phyloP scores from a whole-genome alignment of 1,140 invertebrate species.

The Pararge aegeria region DNA sequence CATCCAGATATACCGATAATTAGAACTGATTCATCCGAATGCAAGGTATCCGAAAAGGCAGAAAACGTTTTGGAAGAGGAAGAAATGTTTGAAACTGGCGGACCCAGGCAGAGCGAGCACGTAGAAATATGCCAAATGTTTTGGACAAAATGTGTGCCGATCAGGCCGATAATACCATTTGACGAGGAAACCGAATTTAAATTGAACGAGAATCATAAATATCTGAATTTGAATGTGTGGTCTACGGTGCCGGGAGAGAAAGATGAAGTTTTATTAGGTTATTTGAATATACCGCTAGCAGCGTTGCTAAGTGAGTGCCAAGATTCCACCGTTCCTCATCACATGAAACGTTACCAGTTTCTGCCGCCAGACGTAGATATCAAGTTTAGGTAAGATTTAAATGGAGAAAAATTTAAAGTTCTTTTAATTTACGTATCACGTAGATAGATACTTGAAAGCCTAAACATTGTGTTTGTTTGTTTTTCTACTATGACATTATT shows the following conservation, averaged over 20 bases:
- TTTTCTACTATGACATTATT: too few relatives aligned
- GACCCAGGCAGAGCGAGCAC: constrained; percentile 66
- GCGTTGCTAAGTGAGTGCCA: constrained; percentile 89
- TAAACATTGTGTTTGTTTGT: too few relatives aligned
- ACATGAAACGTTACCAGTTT: constrained; percentile 87
- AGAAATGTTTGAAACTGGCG: constrained; percentile 62
- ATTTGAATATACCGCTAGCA: constrained; percentile 89
- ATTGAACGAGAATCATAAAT: constrained; percentile 85
- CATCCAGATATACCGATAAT: constrained; percentile 70
- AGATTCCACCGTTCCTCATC: constrained; percentile 89
- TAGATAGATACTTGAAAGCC: too few relatives aligned
- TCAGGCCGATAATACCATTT: constrained; percentile 83
- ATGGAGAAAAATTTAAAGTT: neutral
- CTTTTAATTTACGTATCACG: too few relatives aligned
- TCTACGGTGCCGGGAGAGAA: constrained; percentile 80
- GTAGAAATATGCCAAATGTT: constrained; percentile 78
- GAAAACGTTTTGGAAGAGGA: constrained; percentile 55
- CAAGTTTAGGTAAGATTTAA: constrained; percentile 78
- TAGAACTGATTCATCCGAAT: constrained; percentile 67
- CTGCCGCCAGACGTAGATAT: constrained; percentile 85
- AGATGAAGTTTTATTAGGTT: constrained; percentile 86
- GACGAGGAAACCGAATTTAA: constrained; percentile 88
- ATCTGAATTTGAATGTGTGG: constrained; percentile 93
- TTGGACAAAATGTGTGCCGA: constrained; percentile 69
- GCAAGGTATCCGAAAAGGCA: constrained; percentile 53